Evolutionary conservation across 2,797 vertebrate genomes (phyloP).

Genomic region (Menidia menidia): DNA sequence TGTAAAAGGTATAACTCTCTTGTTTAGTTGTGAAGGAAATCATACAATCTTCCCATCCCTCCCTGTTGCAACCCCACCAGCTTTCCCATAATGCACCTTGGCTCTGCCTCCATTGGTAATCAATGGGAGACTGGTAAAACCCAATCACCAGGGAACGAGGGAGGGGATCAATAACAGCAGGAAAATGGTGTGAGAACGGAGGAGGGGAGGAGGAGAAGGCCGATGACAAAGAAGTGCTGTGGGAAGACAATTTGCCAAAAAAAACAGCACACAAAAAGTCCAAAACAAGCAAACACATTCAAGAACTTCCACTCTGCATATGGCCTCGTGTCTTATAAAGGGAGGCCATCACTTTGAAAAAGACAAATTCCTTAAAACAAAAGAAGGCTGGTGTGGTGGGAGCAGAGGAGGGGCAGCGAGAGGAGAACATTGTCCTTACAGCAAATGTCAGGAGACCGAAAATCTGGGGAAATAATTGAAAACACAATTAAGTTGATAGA

Average conservation of each 20-base stretch:
- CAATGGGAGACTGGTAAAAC: constrained; percentile 76
- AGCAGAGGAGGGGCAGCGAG: neutral
- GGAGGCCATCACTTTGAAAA: neutral
- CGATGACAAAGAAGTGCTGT: constrained; percentile 29
- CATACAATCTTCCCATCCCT: constrained; percentile 43
- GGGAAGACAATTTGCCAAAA: constrained; percentile 17
- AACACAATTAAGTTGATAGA: constrained; percentile 77
- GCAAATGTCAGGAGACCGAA: constrained; percentile 73
- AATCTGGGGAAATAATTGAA: constrained; percentile 74
- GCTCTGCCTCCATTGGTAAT: constrained; percentile 70
- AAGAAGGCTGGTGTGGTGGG: neutral
- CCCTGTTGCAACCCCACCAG: constrained; percentile 27
- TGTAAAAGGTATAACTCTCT: neutral
- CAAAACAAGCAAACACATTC: neutral
- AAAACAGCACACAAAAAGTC: constrained; percentile 1
- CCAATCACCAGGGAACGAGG: constrained; percentile 68
- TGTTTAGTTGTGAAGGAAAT: constrained; percentile 16
- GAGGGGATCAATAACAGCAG: constrained; percentile 68
- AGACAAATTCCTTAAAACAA: constrained; percentile 32
- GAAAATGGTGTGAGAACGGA: constrained; percentile 71
- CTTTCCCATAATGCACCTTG: constrained; percentile 63
- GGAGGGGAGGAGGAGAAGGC: constrained; percentile 20
- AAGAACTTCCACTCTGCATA: neutral
- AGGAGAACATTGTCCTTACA: constrained; percentile 48
- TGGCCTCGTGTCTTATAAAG: neutral